Evolutionary conservation across 2,113 vertebrate species (phyloP).

Genomic region (Todiramphus chloris): DNA sequence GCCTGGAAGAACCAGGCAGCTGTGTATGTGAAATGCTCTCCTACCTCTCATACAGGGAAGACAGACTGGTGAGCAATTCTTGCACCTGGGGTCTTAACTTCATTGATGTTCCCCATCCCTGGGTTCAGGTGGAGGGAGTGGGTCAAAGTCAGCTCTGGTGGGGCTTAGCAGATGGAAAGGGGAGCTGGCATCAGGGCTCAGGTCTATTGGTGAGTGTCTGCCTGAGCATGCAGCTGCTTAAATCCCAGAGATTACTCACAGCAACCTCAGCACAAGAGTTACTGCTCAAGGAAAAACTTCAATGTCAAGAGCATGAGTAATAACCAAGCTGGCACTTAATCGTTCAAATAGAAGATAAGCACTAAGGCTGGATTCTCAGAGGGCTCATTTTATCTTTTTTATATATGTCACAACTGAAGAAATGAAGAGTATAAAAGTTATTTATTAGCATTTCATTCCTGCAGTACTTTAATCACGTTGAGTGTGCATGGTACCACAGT

Average conservation of each 20-base stretch:
- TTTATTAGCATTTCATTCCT: conserved; percentile 54
- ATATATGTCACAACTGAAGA: conserved; percentile 73
- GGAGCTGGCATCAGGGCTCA: not conserved
- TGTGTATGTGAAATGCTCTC: not conserved
- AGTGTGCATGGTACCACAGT: conserved; percentile 30
- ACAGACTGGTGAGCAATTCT: not conserved
- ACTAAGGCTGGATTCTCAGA: conserved; percentile 61
- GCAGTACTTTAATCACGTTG: conserved; percentile 61
- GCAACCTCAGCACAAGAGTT: conserved; percentile 56
- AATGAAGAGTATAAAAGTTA: conserved; percentile 72
- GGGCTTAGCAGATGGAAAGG: not conserved
- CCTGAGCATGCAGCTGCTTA: conserved; percentile 49
- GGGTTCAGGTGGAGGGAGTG: not conserved
- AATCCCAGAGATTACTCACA: conserved; percentile 57
- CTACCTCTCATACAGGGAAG: not conserved
- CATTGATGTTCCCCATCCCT: not conserved
- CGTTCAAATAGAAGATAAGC: conserved; percentile 72
- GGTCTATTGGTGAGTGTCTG: conserved; percentile 26
- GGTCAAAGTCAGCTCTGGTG: not conserved
- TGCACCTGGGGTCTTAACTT: not conserved
- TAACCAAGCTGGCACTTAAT: conserved; percentile 69
- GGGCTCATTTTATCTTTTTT: conserved; percentile 66
- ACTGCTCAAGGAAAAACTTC: conserved; percentile 63
- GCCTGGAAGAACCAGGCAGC: not conserved
- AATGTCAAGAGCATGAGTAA: conserved; percentile 71